phyloP scores from a whole-genome alignment of 1,140 invertebrate species.

The Brachionus asplanchnoidis region DNA sequence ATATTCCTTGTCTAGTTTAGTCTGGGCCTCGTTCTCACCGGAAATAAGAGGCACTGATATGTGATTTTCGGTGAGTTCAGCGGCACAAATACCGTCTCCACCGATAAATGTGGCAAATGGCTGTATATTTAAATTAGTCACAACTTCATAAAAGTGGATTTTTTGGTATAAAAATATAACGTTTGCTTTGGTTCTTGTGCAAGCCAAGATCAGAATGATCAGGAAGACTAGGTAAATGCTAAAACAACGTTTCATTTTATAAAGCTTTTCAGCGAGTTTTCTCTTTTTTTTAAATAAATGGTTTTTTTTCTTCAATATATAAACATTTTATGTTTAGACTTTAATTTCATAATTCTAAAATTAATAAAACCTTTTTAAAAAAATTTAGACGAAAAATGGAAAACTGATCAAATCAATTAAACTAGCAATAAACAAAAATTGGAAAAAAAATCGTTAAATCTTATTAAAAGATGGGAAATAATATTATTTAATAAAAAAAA shows the following conservation, averaged over 20 bases:
- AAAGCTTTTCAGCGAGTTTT: background rate
- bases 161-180: background rate
- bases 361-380: background rate
- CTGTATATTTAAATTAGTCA: background rate
- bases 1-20: background rate
- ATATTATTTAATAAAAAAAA: background rate
- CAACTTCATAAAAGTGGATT: constrained; percentile 8
- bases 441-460: background rate
- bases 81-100: background rate
- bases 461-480: constrained; percentile 8
- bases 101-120: background rate
- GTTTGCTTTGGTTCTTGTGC: background rate
- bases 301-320: background rate
- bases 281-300: background rate
- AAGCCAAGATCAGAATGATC: background rate
- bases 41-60: background rate
- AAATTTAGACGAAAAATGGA: background rate
- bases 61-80: background rate
- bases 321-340: background rate
- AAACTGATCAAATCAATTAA: background rate
- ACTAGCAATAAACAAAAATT: background rate
- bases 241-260: background rate
- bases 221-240: background rate
- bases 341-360: constrained; percentile 12
- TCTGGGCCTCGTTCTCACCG: background rate